Evolutionary conservation across 1,140 invertebrate genomes (phyloP).

Genomic region (Drosophila pruinosa): DNA sequence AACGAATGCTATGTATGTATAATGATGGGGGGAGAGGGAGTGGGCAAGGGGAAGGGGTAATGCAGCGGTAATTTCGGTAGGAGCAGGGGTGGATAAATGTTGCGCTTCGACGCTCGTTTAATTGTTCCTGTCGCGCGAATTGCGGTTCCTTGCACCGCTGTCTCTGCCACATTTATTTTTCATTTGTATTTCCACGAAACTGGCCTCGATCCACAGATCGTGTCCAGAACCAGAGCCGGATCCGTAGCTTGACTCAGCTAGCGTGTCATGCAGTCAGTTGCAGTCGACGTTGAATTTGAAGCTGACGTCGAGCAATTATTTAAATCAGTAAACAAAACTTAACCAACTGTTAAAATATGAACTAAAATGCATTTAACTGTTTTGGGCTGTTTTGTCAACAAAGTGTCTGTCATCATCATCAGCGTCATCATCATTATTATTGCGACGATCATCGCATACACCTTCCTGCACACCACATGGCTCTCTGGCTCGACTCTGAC

Average conservation of each 20-base stretch:
- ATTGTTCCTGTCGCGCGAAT: constrained; percentile 78
- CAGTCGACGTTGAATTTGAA: constrained; percentile 9
- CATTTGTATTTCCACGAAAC: constrained; percentile 2
- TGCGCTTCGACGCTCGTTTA: constrained; percentile 70
- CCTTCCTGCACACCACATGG: no score
- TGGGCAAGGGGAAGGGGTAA: neutral
- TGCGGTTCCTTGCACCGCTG: constrained; percentile 51
- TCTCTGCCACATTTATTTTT: neutral
- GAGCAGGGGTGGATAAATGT: constrained; percentile 39
- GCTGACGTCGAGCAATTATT: constrained; percentile 63
- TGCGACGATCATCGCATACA: neutral
- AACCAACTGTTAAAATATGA: constrained; percentile 81
- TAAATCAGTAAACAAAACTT: constrained; percentile 79
- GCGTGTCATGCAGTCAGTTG: constrained; percentile 42
- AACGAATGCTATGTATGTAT: constrained; percentile 10
- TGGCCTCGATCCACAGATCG: neutral
- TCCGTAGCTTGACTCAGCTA: constrained; percentile 16
- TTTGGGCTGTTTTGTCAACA: constrained; percentile 79
- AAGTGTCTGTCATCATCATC: constrained; percentile 74
- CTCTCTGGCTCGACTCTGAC: neutral
- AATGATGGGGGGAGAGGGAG: neutral
- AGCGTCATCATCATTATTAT: constrained; percentile 34
- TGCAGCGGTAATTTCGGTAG: no score
- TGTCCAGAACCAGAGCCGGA: no score
- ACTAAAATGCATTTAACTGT: constrained; percentile 81